A percentile compares a stretch with the other conserved stretches of the same genome.
Conservation (phyloP, 2,888 invertebrate genomes). For the Oscheius onirici region DNA sequence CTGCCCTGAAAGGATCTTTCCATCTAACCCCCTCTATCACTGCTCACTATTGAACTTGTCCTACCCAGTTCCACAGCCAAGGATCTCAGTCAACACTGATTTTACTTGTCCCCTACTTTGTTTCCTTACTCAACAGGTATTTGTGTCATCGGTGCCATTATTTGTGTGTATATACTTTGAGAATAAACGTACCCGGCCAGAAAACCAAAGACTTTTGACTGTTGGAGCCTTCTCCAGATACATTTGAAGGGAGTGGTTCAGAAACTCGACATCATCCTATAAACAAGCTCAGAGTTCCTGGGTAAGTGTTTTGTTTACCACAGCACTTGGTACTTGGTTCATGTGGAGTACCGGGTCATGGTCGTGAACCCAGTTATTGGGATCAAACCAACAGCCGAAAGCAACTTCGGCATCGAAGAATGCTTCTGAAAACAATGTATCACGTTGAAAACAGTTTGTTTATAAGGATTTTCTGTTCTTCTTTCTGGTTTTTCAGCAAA, state of each 20-base stretch:
- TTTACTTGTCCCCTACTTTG: neutral
- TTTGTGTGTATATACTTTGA: constrained; percentile 12
- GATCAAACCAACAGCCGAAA: constrained; percentile 39
- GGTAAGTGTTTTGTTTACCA: constrained; percentile 31
- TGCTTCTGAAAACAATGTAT: constrained; percentile 33
- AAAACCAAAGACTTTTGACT: neutral
- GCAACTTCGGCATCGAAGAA: constrained; percentile 32
- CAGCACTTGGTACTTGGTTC: constrained; percentile 39
- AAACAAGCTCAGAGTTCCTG: neutral
- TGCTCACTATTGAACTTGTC: constrained; percentile 8
- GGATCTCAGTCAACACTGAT: constrained; percentile 20
- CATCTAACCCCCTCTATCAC: constrained; percentile 13
- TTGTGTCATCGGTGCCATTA: constrained; percentile 13
- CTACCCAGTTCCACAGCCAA: neutral
- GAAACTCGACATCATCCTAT: constrained; percentile 20
- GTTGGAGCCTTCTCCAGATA: neutral
- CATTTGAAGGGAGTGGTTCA: constrained; percentile 9
- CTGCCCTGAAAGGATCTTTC: constrained; percentile 38
- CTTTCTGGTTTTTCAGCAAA: too few species aligned
- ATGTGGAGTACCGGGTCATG: constrained; percentile 36
- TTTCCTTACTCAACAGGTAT: constrained; percentile 7
- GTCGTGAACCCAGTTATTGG: constrained; percentile 37
- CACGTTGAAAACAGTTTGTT: too few species aligned
- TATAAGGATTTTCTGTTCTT: too few species aligned
- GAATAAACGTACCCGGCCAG: constrained; percentile 8